phyloP scores from a whole-genome alignment of 2,888 invertebrate genomes.

The Archips xylosteana region DNA sequence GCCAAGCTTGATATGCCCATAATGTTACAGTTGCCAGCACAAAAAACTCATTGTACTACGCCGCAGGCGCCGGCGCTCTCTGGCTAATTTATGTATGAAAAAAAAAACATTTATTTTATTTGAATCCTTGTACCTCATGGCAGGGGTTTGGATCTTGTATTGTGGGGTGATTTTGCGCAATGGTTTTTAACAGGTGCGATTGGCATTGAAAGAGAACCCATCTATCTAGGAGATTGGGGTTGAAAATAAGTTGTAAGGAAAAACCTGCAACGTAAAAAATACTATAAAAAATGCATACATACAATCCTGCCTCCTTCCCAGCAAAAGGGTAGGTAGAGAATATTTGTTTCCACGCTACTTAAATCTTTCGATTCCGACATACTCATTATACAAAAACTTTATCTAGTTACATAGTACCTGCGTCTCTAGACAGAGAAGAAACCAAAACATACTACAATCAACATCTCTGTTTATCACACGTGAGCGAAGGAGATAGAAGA shows the following conservation, averaged over 20 bases:
- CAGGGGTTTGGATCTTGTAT: constrained; percentile 1
- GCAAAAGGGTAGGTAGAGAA: too few species aligned
- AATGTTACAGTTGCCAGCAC: constrained; percentile 10
- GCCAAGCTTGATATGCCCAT: constrained; percentile 7
- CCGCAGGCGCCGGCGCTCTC: constrained; percentile 58
- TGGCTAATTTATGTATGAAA: constrained; percentile 24
- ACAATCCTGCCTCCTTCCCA: too few species aligned
- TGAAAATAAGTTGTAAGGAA: background rate
- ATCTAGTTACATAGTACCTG: background rate
- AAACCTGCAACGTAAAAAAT: too few species aligned
- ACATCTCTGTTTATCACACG: constrained; percentile 1
- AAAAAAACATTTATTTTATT: constrained; percentile 11
- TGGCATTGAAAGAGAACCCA: background rate
- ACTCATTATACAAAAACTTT: too few species aligned
- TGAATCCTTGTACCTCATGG: background rate
- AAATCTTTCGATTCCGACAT: too few species aligned
- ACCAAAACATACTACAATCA: background rate
- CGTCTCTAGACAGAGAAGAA: background rate
- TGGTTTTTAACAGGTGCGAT: background rate
- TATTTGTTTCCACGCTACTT: too few species aligned
- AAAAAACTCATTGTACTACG: constrained; percentile 46
- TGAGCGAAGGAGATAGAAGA: background rate
- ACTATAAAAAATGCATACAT: too few species aligned
- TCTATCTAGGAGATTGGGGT: background rate
- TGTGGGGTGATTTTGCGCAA: background rate